These are phyloP conservation scores for Pristis pectinata DNA, from an alignment of 2,797 vertebrate species.

Conservation along the genomic window DNA sequence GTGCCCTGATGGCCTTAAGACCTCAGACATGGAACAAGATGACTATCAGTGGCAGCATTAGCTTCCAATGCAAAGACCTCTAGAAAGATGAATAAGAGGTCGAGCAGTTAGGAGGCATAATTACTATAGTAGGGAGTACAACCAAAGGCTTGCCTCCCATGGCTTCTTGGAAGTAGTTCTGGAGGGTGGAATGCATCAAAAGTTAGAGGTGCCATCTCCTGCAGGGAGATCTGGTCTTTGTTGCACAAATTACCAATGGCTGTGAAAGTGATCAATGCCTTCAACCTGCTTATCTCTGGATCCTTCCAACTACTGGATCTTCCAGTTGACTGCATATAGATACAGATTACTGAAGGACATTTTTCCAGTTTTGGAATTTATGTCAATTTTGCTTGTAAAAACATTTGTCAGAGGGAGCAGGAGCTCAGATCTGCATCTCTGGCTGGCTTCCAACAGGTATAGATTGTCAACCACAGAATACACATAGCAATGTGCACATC, in stretches of 20 bases:
- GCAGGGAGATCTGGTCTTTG: background rate
- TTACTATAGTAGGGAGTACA: background rate
- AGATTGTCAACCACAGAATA: background rate
- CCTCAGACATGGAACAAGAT: too few species aligned
- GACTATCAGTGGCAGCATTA: background rate
- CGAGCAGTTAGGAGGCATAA: background rate
- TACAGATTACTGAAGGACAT: background rate
- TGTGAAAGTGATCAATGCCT: background rate
- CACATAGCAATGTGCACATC: background rate
- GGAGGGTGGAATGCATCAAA: too few species aligned
- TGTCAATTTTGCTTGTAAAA: background rate
- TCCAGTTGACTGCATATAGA: background rate
- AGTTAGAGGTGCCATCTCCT: background rate
- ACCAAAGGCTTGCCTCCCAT: background rate
- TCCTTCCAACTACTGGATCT: background rate
- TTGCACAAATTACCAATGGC: background rate
- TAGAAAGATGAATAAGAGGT: background rate
- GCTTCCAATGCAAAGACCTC: background rate
- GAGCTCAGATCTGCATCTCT: background rate
- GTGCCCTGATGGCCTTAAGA: too few species aligned
- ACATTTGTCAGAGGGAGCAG: background rate
- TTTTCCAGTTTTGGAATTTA: background rate
- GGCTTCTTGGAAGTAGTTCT: background rate
- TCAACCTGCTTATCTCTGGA: background rate
- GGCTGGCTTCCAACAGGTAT: background rate